Evolutionary conservation across 2,113 vertebrate genomes (phyloP), one percentile per base, ranked within the genome.

Genomic region (Tragelaphus strepsiceros): DNA sequence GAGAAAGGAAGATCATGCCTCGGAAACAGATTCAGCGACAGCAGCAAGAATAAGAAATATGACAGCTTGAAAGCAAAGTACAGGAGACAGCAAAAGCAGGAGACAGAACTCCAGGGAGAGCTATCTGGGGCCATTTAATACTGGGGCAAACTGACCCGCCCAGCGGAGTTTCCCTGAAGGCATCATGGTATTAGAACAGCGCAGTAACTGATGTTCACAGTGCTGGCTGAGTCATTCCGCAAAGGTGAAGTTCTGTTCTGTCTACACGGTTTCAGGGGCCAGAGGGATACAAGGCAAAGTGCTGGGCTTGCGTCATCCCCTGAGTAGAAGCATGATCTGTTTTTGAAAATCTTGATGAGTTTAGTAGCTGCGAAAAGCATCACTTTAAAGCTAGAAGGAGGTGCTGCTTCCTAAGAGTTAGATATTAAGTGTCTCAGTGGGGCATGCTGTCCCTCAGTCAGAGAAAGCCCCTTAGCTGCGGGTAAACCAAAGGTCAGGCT

Each of bases 331-430:
- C 0, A 0, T 0, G 0, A 17, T 35, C 71, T 71, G 62, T 4
- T 84, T 97, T 74, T 43, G 71, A 90, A 97, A 97, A 62, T 83
- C 39, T 11, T n/a, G 74, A 21, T 82, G 59, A 53, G 26, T 43
- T 90, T 78, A 51, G 54, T 43, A 54, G n/a, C 39, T 67, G 43
- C 32, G 59, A 16, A 96, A 97, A 92, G 53, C 80, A 46, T 22
- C 46, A 12, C 30, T 32, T 85, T 64, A 54, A 93, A 95, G 58
- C 62, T 51, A 35, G 84, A 21, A 26, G 62, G 17, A 12, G 39
- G 67, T 71, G 85, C 58, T 58, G 5, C n/a, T 86, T 94, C 67
- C 61, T 54, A 53, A 62, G 46, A 88, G 59, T 30, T 28, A 51
- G 9, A 15, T 24, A 22, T 43, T 14, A 81, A 35, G 14, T 49